Percentiles rank a stretch among this genome's conserved stretches.
Conservation (phyloP, 1,140 invertebrate genomes). For the Medauroidea extradentata region DNA sequence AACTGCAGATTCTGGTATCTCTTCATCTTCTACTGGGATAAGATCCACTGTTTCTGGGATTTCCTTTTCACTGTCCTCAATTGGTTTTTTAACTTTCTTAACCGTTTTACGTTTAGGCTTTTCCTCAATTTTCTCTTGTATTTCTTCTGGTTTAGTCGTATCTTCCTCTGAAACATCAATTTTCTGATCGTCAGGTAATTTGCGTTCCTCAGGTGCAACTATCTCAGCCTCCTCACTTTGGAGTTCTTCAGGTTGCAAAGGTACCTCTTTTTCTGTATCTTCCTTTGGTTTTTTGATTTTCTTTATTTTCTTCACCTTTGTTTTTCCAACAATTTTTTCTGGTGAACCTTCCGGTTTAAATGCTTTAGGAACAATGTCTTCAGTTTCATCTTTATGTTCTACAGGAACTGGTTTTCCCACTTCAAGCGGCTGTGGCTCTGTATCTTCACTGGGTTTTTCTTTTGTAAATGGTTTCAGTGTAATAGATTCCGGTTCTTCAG, state of each 20-base stretch:
- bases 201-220: slow-evolving; percentile 9
- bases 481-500: too few relatives aligned
- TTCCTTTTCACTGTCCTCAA: neutral
- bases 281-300: slow-evolving; percentile 7
- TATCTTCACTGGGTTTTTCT: too few relatives aligned
- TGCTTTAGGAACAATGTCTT: too few relatives aligned
- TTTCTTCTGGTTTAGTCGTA: neutral
- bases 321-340: slow-evolving; percentile 28
- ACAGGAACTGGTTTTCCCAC: slow-evolving; percentile 23
- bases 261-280: slow-evolving; percentile 19
- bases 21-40: neutral
- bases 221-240: neutral
- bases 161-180: too few relatives aligned
- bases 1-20: neutral
- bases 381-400: slow-evolving; percentile 2
- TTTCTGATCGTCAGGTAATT: neutral
- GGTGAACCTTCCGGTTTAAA: slow-evolving; percentile 3
- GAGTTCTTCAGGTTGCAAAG: slow-evolving; percentile 8
- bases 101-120: slow-evolving; percentile 1
- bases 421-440: too few relatives aligned
- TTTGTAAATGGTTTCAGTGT: too few relatives aligned
- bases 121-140: neutral
- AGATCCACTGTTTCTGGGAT: neutral
- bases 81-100: slow-evolving; percentile 9
- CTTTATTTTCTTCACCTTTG: slow-evolving; percentile 11